Base-by-base conservation (phyloP, 2,888 invertebrate species). In the Silvanus unidentatus region DNA sequence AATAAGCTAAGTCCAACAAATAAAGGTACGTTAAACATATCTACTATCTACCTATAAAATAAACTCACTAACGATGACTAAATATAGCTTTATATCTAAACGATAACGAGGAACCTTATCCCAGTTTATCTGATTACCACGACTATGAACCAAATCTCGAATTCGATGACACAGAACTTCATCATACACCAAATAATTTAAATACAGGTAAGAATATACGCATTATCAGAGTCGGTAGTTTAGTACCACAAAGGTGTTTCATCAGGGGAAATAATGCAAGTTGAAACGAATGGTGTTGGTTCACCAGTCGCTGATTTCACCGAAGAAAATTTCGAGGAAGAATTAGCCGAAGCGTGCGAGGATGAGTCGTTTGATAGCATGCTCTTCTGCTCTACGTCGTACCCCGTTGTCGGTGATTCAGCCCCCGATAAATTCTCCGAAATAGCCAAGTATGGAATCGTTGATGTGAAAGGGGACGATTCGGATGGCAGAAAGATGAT, bases 111-210 rank as follows among this genome's bases (percentile, higher is more conserved):
- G 92, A 91, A 63, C 79, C 84, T 6, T 84, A 87, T 69, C 88
- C 90, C 41, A 93, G 93, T 71, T 77, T 93, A 47, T 92, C 92
- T 27, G 93, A 92, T 73, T 86, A 84, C 68, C 91, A 92, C 68
- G 94, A 94, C 73, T 90, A 93, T 70, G 96, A 97, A 70, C 95
- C 95, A 10, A 89, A 92, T 73, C 77, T 96, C 68, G 95, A 96
- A 72, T 96, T 96, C 75, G 96, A 97, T 75, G 96, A 96, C 72
- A 88, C 92, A 10, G 96, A 96, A 74, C 73, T 92, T 45, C 81
- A 81, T 61, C 80, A 85, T 61, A 76, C 82, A 45, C 76, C 82
- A 64, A 54, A n/a, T n/a, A n/a, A n/a, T n/a, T n/a, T n/a, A 44
- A 79, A 82, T 56, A 77, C 84, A 69, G 84, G 88, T 87, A 77